Evolutionary conservation across 2,797 vertebrate genomes (phyloP).

Genomic region (Pipistrellus pipistrellus): DNA sequence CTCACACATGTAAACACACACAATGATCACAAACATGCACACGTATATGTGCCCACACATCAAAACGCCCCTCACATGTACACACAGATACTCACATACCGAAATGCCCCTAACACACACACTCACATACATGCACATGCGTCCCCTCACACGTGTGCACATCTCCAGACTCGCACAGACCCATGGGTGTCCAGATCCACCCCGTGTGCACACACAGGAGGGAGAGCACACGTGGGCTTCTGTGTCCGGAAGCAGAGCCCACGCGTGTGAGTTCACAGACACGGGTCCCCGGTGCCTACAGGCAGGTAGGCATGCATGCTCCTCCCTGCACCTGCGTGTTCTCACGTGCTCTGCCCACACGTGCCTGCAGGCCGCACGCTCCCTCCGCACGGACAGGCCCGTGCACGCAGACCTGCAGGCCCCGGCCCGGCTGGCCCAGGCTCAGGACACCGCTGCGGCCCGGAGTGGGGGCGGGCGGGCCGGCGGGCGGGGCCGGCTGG

Average conservation of each 20-base stretch:
- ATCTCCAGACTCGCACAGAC: no score
- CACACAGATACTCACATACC: neutral
- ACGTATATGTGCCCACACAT: no score
- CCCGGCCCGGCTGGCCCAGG: neutral
- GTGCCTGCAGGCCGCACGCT: rapidly evolving
- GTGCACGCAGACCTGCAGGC: no score
- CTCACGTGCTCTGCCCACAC: neutral
- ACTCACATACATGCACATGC: neutral
- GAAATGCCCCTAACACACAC: neutral
- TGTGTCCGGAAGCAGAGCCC: neutral
- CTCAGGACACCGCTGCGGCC: neutral
- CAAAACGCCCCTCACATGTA: no score
- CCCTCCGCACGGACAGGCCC: rapidly evolving
- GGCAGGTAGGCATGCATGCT: neutral
- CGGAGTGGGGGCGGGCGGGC: neutral
- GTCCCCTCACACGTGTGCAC: neutral
- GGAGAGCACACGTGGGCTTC: neutral
- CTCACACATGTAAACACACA: no score
- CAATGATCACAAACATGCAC: no score
- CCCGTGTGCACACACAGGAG: neutral
- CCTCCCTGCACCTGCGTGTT: neutral
- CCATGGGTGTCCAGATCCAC: neutral
- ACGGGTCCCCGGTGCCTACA: neutral
- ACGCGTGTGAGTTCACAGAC: neutral
- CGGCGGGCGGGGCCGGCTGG: neutral